phyloP scores from a whole-genome alignment of 2,888 invertebrate species.

The Ornithoptera alexandrae region DNA sequence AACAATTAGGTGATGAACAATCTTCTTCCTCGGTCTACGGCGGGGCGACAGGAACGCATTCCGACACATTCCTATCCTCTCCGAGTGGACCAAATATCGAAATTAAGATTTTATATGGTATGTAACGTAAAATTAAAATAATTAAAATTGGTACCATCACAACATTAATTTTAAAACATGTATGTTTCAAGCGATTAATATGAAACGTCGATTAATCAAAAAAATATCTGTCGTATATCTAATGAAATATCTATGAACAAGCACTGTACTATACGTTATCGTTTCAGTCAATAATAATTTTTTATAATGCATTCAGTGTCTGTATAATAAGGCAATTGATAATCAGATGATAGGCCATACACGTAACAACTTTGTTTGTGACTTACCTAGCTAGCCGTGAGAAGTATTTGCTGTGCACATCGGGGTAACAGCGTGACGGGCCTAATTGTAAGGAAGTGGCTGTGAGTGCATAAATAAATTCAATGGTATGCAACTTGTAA shows the following conservation, averaged over 20 bases:
- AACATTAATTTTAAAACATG: too few relatives aligned
- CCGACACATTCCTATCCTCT: too few relatives aligned
- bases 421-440: not conserved
- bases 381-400: not conserved
- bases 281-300: slow-evolving; percentile 35
- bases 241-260: not conserved
- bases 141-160: too few relatives aligned
- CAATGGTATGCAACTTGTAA: slow-evolving; percentile 51
- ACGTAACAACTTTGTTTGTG: not conserved
- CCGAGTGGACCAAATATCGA: too few relatives aligned
- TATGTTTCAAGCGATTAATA: not conserved
- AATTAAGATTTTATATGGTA: too few relatives aligned
- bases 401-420: not conserved
- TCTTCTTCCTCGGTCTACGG: too few relatives aligned
- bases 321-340: slow-evolving; percentile 44
- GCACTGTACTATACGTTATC: not conserved
- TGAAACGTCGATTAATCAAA: slow-evolving; percentile 1
- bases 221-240: not conserved
- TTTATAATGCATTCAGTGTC: slow-evolving; percentile 35
- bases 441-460: slow-evolving; percentile 30
- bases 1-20: too few relatives aligned
- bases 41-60: too few relatives aligned
- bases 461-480: slow-evolving; percentile 48
- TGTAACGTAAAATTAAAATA: too few relatives aligned
- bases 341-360: slow-evolving; percentile 38